Conservation (phyloP, 2,797 vertebrate genomes). For the Megalops cyprinoides region DNA sequence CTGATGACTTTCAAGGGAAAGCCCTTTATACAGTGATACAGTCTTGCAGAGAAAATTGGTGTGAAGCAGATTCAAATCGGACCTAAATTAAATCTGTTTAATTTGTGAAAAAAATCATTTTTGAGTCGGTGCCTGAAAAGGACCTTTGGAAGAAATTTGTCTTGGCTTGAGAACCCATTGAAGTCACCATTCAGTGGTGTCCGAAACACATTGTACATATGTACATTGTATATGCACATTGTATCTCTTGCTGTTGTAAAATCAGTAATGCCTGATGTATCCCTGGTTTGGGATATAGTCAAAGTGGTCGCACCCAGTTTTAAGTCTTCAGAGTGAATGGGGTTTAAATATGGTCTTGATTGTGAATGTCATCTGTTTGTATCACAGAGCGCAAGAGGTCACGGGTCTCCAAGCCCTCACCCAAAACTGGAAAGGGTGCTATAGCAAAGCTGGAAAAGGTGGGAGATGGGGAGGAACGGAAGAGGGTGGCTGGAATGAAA, state of each 20-base stretch:
- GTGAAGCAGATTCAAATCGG: too few species aligned
- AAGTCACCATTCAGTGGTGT: too few species aligned
- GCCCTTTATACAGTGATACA: too few species aligned
- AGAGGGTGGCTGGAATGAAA: neutral
- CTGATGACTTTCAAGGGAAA: too few species aligned
- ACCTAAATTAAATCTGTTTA: too few species aligned
- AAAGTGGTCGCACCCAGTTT: neutral
- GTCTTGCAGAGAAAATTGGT: too few species aligned
- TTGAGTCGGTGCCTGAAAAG: too few species aligned
- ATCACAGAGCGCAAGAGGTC: conserved; percentile 17
- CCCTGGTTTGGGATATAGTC: neutral
- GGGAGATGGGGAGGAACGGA: neutral
- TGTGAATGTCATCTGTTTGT: neutral
- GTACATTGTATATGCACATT: too few species aligned
- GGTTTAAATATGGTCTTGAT: neutral
- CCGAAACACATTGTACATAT: too few species aligned
- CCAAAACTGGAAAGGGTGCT: neutral
- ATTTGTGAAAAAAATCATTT: too few species aligned
- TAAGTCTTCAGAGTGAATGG: neutral
- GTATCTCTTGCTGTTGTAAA: neutral
- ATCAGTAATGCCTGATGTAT: neutral
- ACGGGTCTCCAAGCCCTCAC: neutral
- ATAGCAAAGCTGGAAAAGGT: neutral
- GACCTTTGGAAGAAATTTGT: too few species aligned
- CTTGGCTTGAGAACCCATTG: too few species aligned